Percentiles rank a stretch among this genome's conserved stretches.
These are phyloP conservation scores for Enteromius afrohamiltoni DNA, from an alignment of 2,797 vertebrate genomes.

Conservation along the genomic window DNA sequence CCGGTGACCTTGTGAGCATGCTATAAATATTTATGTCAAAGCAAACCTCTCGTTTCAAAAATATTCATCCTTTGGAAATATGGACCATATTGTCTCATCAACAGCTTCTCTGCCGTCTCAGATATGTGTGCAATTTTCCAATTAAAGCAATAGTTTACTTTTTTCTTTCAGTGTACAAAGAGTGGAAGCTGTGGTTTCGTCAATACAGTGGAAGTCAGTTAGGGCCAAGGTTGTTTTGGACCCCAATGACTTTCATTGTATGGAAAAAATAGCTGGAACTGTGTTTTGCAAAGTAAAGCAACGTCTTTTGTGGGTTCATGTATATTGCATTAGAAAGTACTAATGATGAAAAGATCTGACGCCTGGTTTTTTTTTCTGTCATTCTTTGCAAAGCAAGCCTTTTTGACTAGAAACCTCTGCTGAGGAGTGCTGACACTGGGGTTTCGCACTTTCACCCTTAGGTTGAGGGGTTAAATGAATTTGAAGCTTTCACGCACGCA, in stretches of 20 bases:
- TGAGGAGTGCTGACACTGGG: slow-evolving; percentile 38
- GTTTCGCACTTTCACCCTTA: slow-evolving; percentile 42
- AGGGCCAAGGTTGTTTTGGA: background rate
- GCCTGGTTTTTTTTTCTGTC: background rate
- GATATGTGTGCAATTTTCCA: background rate
- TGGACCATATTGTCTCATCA: background rate
- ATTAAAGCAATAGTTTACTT: background rate
- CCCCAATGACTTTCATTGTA: background rate
- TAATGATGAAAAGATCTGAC: background rate
- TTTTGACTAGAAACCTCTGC: slow-evolving; percentile 25
- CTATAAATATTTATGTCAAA: slow-evolving; percentile 47
- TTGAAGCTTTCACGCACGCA: slow-evolving; percentile 57
- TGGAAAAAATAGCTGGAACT: background rate
- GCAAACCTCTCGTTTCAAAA: slow-evolving; percentile 30
- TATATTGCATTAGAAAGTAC: background rate
- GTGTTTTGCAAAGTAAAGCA: background rate
- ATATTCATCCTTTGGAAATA: slow-evolving; percentile 20
- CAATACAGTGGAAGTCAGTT: too few relatives aligned
- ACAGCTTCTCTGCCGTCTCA: background rate
- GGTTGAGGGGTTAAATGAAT: slow-evolving; percentile 61
- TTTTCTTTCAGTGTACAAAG: background rate
- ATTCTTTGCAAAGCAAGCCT: background rate
- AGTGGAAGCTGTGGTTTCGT: background rate
- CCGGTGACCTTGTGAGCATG: slow-evolving; percentile 1
- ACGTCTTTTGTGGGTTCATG: background rate